Base-by-base conservation (phyloP, 2,797 vertebrate genomes). In the Coregonus sp. region DNA sequence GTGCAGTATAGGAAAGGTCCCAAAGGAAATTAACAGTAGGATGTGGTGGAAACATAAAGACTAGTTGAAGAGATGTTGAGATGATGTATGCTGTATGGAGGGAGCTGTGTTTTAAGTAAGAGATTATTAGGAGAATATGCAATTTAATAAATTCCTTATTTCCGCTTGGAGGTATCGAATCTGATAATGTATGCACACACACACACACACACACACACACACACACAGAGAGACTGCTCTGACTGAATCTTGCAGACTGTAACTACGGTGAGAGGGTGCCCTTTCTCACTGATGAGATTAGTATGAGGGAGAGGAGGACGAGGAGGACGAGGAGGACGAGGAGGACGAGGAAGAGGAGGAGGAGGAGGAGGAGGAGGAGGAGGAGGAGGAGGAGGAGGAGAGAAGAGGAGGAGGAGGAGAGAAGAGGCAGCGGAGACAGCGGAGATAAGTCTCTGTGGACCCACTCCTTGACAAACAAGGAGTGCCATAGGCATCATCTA, bases 251-350 rank as follows among this genome's bases (percentile, higher is more conserved):
- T 35, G 16, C 14, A 6, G 31, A 73, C 52, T 59, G 52, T 73
- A 31, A 61, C 72, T 35, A 16, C 16, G 29, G 4, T 54, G 50
- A 75, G 6, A 75, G 7, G 7, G n/a, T 63, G 20, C 47, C 37
- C 61, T 77, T 77, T 77, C 52, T 14, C 25, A 12, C 78, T 79
- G 73, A 61, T 78, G 31, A 67, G 31, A 59, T 79, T 72, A 68
- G 72, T 61, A 73, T 77, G 72, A 72, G 35, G 50, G 31, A 14
- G 0, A n/a, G 70, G 37, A 70, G 4, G 33, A 37, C 7, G 16
- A 50, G 3, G 31, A 33, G 31, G 31, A 33, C 3, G 31, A 33
- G 31, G 37, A 25, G 35, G 9, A 25, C 1, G 25, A 25, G 25
- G 25, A 25, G 25, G 25, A 25, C 0, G 25, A 25, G 25, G 25